These are phyloP conservation scores for Petrocephalus zakoni DNA, from an alignment of 2,113 vertebrate species.

Conservation along the genomic window DNA sequence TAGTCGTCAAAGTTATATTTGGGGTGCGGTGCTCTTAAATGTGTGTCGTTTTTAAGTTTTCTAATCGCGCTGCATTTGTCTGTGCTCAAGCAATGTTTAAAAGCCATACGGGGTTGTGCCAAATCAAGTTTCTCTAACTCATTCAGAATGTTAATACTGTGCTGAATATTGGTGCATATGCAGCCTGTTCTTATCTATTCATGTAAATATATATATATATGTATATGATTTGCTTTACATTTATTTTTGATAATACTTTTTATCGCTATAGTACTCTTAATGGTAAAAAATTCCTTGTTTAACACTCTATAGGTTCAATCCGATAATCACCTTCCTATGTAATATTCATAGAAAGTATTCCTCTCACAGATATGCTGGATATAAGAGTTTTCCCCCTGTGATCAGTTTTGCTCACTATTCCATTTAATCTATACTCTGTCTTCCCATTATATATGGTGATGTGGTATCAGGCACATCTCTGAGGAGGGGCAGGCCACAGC, in stretches of 20 bases:
- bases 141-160: not conserved
- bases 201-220: not conserved
- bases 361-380: not conserved
- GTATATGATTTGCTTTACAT: not conserved
- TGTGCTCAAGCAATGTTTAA: not conserved
- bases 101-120: constrained; percentile 26
- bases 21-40: not conserved
- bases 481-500: not conserved
- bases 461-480: not conserved
- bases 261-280: not conserved
- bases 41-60: not conserved
- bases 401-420: not conserved
- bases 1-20: not conserved
- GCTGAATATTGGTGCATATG: not conserved
- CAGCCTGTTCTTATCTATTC: not conserved
- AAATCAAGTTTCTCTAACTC: not conserved
- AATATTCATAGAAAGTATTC: not conserved
- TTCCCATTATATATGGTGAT: not conserved
- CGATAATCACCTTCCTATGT: not conserved
- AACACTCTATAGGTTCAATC: not conserved
- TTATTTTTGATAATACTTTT: not conserved
- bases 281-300: not conserved
- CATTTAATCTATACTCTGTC: not conserved
- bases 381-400: not conserved
- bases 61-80: not conserved